A percentile compares a stretch with the other conserved stretches of the same genome.
These are phyloP conservation scores for Rhynchophorus ferrugineus DNA, from an alignment of 1,140 invertebrate species.

Conservation along the genomic window DNA sequence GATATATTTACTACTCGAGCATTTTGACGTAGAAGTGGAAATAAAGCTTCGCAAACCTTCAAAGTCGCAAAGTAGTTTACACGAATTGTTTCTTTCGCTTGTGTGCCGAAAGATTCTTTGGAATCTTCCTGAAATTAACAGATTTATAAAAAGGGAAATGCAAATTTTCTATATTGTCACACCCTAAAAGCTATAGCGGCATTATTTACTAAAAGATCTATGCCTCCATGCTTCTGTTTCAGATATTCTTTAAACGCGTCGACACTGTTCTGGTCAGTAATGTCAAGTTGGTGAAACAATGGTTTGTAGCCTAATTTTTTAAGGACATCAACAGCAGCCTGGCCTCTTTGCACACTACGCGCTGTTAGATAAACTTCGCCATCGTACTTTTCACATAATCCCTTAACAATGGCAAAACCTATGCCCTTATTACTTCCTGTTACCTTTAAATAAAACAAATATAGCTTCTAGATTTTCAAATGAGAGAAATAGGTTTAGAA, in stretches of 20 bases:
- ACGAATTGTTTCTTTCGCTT: no score
- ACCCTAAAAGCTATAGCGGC: conserved; percentile 24
- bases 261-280: conserved; percentile 49
- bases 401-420: conserved; percentile 61
- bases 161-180: neutral
- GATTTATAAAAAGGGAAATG: neutral
- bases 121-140: conserved; percentile 41
- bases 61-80: no score
- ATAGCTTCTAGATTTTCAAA: no score
- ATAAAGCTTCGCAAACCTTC: no score
- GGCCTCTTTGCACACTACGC: conserved; percentile 47
- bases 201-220: conserved; percentile 80
- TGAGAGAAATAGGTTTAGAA: no score
- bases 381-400: conserved; percentile 50
- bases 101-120: conserved; percentile 56
- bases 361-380: conserved; percentile 54
- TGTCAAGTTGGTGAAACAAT: conserved; percentile 57
- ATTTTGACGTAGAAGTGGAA: no score
- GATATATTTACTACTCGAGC: conserved; percentile 68
- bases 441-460: no score
- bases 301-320: conserved; percentile 47
- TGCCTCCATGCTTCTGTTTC: conserved; percentile 56
- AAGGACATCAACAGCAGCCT: conserved; percentile 47
- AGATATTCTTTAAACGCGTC: conserved; percentile 48
- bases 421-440: conserved; percentile 74